phyloP scores from a whole-genome alignment of 1,140 invertebrate species.

The Scaptomyza graminum region DNA sequence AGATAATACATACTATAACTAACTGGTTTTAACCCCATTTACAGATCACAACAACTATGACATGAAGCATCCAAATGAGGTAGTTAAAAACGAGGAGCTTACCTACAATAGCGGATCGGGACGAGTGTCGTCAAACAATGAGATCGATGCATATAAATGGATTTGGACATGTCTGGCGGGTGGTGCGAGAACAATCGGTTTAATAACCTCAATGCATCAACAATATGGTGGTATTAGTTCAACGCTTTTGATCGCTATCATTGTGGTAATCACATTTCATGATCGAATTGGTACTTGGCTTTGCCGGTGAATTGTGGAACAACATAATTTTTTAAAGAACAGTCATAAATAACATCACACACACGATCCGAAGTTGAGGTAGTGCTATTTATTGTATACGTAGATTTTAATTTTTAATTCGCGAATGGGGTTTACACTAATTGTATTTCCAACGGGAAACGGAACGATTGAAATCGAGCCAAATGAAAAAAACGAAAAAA shows the following conservation, averaged over 20 bases:
- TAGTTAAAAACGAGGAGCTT: constrained; percentile 95
- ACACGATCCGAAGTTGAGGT: constrained; percentile 13
- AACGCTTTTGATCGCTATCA: constrained; percentile 17
- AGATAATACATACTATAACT: not conserved
- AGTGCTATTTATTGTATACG: constrained; percentile 32
- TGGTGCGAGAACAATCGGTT: too few relatives aligned
- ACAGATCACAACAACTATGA: constrained; percentile 87
- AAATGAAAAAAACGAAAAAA: constrained; percentile 11
- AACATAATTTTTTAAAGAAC: constrained; percentile 14
- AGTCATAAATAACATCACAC: constrained; percentile 18
- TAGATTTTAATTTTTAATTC: not conserved
- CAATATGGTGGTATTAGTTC: not conserved
- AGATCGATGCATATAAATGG: constrained; percentile 6
- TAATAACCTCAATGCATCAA: too few relatives aligned
- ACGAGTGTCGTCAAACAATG: not conserved
- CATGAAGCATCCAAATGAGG: constrained; percentile 92
- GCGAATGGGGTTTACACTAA: not conserved
- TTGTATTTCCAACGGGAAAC: constrained; percentile 30
- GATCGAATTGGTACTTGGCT: too few relatives aligned
- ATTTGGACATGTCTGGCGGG: constrained; percentile 8
- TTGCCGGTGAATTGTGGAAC: constrained; percentile 20
- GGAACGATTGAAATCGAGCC: constrained; percentile 40
- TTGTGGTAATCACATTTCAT: constrained; percentile 34
- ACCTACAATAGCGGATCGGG: constrained; percentile 86
- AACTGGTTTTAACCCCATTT: constrained; percentile 8